Evolutionary conservation across 2,888 invertebrate species (phyloP), one percentile per base, ranked within the genome.

Genomic region (Margaritifera margaritifera): DNA sequence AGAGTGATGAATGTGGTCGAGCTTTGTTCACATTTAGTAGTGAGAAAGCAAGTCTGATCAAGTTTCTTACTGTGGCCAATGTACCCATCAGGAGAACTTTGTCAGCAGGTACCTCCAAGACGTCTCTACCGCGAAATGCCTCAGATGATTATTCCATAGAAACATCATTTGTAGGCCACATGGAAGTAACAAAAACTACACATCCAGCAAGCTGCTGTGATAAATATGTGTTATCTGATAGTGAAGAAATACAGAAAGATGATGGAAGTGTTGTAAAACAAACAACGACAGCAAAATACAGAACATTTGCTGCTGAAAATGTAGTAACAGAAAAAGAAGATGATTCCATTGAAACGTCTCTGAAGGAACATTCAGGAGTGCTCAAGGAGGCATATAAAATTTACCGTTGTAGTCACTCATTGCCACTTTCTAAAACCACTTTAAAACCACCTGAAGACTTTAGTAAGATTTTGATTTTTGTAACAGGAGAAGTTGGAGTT

Each of bases 401-500:
- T 42, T 8, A 42, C 42, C 42, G 15, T 42, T 42, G 15, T 42
- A 42, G 42, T 42, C 11, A 15, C 42, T 42, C 42, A 42, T 15
- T 42, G 42, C 42, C 42, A 42, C 42, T 42, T 2, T 15, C 42
- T 42, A 11, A 8, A 8, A 42, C 11, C 42, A 15, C 15, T 42
- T 42, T 42, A 42, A 42, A 42, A 42, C 42, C 42, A 42, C 42
- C 42, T 11, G 42, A 42, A 42, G 42, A 42, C 42, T 15, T 42
- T 42, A 42, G 42, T 15, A 76, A 76, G 61, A 80, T 80, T 57
- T 69, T 84, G 50, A 80, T 84, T 25, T 81, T 81, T 69, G 82
- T 84, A 25, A 84, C 84, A 5, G 84, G 84, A 42, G 82, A 84
- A 59, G 82, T 84, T 72, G 80, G 81, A n/a, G 82, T 83, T 3